phyloP scores from a whole-genome alignment of 2,888 invertebrate species.

The Dioctria rufipes region DNA sequence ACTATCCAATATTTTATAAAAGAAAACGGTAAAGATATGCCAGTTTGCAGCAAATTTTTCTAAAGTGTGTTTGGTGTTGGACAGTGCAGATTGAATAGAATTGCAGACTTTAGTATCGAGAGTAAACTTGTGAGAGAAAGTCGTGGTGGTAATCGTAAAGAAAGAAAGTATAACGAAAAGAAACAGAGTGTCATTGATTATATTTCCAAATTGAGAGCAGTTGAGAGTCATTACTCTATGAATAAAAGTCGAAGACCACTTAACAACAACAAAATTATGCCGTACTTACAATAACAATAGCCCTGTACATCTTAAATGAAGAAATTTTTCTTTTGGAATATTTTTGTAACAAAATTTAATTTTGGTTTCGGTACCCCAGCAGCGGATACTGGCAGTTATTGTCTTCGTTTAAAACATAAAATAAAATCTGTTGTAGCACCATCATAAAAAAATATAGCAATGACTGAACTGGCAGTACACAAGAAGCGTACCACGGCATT shows the following conservation, averaged over 20 bases:
- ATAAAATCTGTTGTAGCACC: slow-evolving; percentile 41
- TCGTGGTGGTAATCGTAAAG: too few relatives aligned
- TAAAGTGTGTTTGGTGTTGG: too few relatives aligned
- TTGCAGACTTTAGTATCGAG: too few relatives aligned
- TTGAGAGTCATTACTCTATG: not conserved
- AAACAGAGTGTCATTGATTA: too few relatives aligned
- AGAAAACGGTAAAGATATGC: too few relatives aligned
- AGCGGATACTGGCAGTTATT: not conserved
- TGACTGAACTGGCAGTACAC: slow-evolving; percentile 52
- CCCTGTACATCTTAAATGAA: slow-evolving; percentile 6
- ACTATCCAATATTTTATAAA: too few relatives aligned
- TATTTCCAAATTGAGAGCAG: too few relatives aligned
- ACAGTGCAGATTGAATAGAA: too few relatives aligned
- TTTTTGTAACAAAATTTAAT: slow-evolving; percentile 16
- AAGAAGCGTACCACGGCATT: slow-evolving; percentile 50
- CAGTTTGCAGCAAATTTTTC: too few relatives aligned
- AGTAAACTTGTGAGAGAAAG: too few relatives aligned
- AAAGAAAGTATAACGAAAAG: too few relatives aligned
- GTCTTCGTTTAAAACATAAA: slow-evolving; percentile 11
- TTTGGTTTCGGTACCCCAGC: slow-evolving; percentile 6
- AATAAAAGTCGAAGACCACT: not conserved
- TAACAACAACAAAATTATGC: not conserved
- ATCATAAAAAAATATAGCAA: slow-evolving; percentile 38
- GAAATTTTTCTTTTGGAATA: not conserved
- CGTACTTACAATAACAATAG: not conserved